phyloP scores from a whole-genome alignment of 2,113 vertebrate species.

The Anseranas semipalmata region DNA sequence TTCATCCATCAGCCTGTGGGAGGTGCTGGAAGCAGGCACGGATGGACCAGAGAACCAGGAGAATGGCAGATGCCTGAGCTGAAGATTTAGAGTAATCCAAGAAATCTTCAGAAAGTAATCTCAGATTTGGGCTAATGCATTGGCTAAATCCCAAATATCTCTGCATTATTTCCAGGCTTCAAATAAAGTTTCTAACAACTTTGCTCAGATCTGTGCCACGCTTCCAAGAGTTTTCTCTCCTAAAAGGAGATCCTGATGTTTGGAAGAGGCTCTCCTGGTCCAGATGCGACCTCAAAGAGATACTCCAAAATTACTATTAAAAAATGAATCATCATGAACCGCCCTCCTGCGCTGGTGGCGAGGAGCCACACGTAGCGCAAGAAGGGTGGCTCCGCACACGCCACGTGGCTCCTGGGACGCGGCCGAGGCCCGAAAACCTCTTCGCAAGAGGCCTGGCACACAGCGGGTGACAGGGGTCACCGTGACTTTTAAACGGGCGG shows the following conservation, averaged over 20 bases:
- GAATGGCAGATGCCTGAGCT: neutral
- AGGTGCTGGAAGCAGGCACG: neutral
- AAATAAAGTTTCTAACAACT: neutral
- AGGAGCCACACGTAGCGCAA: no score
- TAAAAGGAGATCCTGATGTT: neutral
- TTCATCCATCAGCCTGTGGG: slow-evolving; percentile 42
- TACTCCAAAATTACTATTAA: neutral
- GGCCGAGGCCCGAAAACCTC: no score
- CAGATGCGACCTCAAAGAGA: neutral
- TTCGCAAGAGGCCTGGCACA: no score
- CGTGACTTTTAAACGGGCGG: neutral
- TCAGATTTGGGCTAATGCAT: neutral
- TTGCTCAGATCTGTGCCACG: neutral
- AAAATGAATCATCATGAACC: neutral
- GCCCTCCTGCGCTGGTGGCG: no score
- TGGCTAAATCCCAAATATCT: neutral
- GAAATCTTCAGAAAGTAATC: neutral
- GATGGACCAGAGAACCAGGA: neutral
- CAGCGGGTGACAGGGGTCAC: neutral
- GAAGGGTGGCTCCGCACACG: neutral
- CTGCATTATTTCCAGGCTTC: neutral
- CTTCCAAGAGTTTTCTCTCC: neutral
- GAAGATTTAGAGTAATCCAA: neutral
- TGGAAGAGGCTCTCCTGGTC: neutral
- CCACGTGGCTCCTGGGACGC: no score